These are phyloP conservation scores for Todiramphus chloris DNA, from an alignment of 2,113 vertebrate species.

Conservation along the genomic window DNA sequence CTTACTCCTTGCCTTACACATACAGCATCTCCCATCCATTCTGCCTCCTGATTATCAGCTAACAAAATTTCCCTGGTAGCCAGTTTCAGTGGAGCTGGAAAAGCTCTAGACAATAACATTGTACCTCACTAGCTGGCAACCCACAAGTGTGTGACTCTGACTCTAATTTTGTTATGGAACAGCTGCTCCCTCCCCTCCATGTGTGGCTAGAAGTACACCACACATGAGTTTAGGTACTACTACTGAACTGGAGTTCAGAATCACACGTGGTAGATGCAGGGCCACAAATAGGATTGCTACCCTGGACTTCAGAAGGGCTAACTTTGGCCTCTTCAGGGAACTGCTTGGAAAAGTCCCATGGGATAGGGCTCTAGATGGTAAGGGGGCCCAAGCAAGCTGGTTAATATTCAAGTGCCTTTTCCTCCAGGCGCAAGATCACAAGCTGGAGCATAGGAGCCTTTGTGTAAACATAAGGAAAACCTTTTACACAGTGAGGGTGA, in stretches of 20 bases:
- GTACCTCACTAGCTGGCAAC: background rate
- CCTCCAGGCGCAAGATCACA: too few relatives aligned
- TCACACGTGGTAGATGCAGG: too few relatives aligned
- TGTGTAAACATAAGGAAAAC: too few relatives aligned
- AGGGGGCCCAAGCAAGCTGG: too few relatives aligned
- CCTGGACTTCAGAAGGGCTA: too few relatives aligned
- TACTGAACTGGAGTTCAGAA: background rate
- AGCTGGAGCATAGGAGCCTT: too few relatives aligned
- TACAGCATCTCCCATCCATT: background rate
- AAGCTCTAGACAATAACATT: background rate
- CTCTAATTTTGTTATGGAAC: background rate
- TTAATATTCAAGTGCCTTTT: too few relatives aligned
- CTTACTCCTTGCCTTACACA: accelerated
- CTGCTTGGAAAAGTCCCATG: too few relatives aligned
- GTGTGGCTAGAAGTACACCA: background rate
- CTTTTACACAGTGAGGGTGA: too few relatives aligned
- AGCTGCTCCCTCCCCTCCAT: background rate
- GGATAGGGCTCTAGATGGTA: too few relatives aligned
- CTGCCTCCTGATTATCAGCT: background rate
- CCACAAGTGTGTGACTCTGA: background rate
- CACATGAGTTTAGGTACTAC: background rate
- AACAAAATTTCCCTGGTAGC: background rate
- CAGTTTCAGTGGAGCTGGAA: background rate
- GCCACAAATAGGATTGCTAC: too few relatives aligned
- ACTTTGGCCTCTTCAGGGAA: too few relatives aligned